Percentiles rank a stretch among this genome's conserved stretches.
Evolutionary conservation across 2,888 invertebrate species (phyloP).

Genomic region (Protula sp.): DNA sequence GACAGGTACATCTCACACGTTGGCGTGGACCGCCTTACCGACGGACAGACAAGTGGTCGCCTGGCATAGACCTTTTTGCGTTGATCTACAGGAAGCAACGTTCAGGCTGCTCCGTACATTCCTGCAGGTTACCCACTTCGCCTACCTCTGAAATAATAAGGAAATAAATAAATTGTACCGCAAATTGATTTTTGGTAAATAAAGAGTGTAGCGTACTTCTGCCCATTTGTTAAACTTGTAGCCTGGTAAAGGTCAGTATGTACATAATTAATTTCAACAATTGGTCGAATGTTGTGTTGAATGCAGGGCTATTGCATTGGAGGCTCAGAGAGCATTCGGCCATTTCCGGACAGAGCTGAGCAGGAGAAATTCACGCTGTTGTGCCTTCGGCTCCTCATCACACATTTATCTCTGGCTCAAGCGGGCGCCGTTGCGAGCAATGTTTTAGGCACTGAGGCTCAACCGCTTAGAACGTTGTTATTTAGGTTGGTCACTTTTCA

Average conservation of each 20-base stretch:
- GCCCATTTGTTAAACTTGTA: too few species aligned
- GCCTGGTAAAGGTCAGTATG: too few species aligned
- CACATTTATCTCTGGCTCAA: conserved; percentile 61
- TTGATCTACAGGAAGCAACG: conserved; percentile 62
- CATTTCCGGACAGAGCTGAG: conserved; percentile 56
- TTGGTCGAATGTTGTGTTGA: too few species aligned
- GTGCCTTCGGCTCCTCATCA: conserved; percentile 59
- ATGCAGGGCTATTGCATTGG: too few species aligned
- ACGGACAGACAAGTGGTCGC: conserved; percentile 57
- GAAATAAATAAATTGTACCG: too few species aligned
- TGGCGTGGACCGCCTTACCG: conserved; percentile 60
- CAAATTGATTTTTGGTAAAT: too few species aligned
- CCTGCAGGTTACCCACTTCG: too few species aligned
- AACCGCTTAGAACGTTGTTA: conserved; percentile 58
- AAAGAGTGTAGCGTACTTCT: too few species aligned
- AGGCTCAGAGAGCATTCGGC: conserved; percentile 48
- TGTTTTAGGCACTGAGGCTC: conserved; percentile 59
- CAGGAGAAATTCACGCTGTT: conserved; percentile 61
- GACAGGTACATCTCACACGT: conserved; percentile 62
- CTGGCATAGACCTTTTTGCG: conserved; percentile 62
- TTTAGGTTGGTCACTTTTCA: conserved; percentile 54
- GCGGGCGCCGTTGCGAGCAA: conserved; percentile 56
- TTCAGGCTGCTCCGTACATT: conserved; percentile 59
- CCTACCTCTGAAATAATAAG: too few species aligned
- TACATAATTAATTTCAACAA: too few species aligned